These are phyloP conservation scores for Scaptomyza caliginosa DNA, from an alignment of 2,888 invertebrate genomes.

Conservation along the genomic window DNA sequence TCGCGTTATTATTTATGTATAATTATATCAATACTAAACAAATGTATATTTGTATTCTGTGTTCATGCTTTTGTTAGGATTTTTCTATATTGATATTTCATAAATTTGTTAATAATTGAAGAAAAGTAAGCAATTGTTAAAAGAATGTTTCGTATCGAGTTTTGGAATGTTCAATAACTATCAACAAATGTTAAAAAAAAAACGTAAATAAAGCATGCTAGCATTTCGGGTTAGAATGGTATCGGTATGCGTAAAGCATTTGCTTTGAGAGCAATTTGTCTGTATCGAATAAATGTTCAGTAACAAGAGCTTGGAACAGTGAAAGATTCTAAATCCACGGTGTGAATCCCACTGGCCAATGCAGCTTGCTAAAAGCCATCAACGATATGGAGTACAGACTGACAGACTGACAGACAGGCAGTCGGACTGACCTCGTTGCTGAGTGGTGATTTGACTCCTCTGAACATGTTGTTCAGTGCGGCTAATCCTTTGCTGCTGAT, in stretches of 20 bases:
- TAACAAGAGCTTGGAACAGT: slow-evolving; percentile 56
- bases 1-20: too few relatives aligned
- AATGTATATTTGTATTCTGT: neutral
- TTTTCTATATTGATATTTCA: neutral
- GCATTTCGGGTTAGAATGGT: slow-evolving; percentile 8
- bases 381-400: neutral
- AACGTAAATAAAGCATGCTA: too few relatives aligned
- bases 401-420: slow-evolving; percentile 12
- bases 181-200: too few relatives aligned
- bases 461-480: slow-evolving; percentile 90
- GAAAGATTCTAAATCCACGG: slow-evolving; percentile 74
- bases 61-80: neutral
- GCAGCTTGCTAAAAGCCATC: slow-evolving; percentile 31
- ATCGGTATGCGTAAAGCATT: slow-evolving; percentile 4
- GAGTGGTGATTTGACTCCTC: slow-evolving; percentile 90
- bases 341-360: slow-evolving; percentile 69
- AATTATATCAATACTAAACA: neutral
- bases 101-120: neutral
- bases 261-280: neutral
- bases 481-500: slow-evolving; percentile 87
- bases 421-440: slow-evolving; percentile 89
- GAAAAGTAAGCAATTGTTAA: neutral
- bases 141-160: neutral
- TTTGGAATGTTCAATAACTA: too few relatives aligned
- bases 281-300: slow-evolving; percentile 29